Evolutionary conservation across 2,113 vertebrate genomes (phyloP).

Genomic region (Syngnathus floridae): DNA sequence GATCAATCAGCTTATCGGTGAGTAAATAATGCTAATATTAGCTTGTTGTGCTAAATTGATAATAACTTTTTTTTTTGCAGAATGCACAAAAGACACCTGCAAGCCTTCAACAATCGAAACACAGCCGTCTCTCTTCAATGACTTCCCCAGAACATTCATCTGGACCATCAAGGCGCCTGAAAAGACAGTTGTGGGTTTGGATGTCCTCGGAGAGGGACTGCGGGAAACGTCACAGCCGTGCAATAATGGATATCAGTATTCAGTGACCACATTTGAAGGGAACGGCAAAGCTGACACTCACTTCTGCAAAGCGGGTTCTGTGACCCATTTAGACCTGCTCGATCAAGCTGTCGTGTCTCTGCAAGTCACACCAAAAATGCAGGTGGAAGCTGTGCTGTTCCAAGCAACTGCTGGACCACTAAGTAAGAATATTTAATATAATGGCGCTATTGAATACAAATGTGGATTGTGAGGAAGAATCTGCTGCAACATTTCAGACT

Average conservation of each 20-base stretch:
- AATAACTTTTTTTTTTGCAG: constrained; percentile 50
- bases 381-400: constrained; percentile 64
- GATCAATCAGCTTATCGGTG: constrained; percentile 73
- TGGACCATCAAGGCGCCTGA: constrained; percentile 73
- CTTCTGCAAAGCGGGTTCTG: constrained; percentile 76
- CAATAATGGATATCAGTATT: constrained; percentile 57
- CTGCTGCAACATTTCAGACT: no score
- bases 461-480: no score
- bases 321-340: constrained; percentile 72
- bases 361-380: constrained; percentile 54
- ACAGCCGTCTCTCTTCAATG: constrained; percentile 57
- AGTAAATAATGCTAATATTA: constrained; percentile 18
- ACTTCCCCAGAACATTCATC: constrained; percentile 71
- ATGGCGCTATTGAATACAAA: no score
- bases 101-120: constrained; percentile 64
- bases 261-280: constrained; percentile 51
- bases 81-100: constrained; percentile 72
- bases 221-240: constrained; percentile 66
- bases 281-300: constrained; percentile 45
- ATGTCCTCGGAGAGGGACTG: constrained; percentile 63
- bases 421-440: constrained; percentile 59
- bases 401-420: constrained; percentile 67
- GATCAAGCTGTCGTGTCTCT: constrained; percentile 68
- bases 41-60: no score
- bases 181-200: constrained; percentile 66